These are phyloP conservation scores for Coregonus clupeaformis DNA, from an alignment of 2,113 vertebrate genomes.

Conservation along the genomic window DNA sequence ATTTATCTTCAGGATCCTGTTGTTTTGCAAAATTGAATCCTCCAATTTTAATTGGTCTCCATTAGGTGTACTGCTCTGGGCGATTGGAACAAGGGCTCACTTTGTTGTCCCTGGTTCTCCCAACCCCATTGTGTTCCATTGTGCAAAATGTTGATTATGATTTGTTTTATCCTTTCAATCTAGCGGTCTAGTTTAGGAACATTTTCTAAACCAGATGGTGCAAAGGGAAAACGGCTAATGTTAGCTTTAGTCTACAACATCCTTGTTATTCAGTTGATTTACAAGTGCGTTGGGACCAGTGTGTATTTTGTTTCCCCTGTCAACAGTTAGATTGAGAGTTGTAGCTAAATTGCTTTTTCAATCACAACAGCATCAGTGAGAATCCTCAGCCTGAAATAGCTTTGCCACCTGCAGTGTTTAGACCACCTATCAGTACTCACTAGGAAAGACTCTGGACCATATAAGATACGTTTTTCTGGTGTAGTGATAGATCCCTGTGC, in stretches of 20 bases:
- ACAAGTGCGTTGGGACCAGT: neutral
- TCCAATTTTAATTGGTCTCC: constrained; percentile 79
- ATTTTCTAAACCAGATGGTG: constrained; percentile 67
- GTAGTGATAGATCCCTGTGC: no score
- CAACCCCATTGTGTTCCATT: constrained; percentile 64
- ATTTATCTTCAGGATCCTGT: constrained; percentile 76
- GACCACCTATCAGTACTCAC: neutral
- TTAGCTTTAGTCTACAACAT: neutral
- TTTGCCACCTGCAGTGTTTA: neutral
- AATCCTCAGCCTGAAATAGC: neutral
- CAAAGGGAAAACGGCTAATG: constrained; percentile 16
- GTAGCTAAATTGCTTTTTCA: neutral
- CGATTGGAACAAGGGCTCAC: constrained; percentile 57
- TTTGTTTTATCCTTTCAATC: constrained; percentile 68
- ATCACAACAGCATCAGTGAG: neutral
- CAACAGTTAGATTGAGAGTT: neutral
- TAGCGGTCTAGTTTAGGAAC: constrained; percentile 68
- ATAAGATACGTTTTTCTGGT: no score
- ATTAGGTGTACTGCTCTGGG: constrained; percentile 74
- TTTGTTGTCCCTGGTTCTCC: constrained; percentile 64
- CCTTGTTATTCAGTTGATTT: neutral
- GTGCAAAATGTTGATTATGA: constrained; percentile 71
- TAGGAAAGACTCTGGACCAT: neutral
- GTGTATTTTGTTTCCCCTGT: neutral
- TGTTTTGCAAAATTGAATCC: constrained; percentile 80